Evolutionary conservation across 2,888 invertebrate species (phyloP).

Genomic region (Rotaria socialis): DNA sequence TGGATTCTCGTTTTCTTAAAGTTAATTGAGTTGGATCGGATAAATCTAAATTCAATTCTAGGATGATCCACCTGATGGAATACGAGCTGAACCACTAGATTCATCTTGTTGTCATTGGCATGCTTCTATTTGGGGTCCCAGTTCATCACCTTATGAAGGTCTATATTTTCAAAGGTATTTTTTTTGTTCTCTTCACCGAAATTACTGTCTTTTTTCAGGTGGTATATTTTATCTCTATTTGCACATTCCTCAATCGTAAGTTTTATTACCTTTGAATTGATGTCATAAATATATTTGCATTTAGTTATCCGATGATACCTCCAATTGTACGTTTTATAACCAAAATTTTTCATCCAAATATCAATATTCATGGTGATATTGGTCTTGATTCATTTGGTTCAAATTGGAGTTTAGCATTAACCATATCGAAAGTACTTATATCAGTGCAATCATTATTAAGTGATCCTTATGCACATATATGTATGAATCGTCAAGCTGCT

Average conservation of each 20-base stretch:
- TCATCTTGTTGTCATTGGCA: conserved; percentile 82
- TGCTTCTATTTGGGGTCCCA: conserved; percentile 82
- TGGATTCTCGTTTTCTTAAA: neutral
- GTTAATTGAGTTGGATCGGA: no score
- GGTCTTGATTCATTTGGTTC: conserved; percentile 89
- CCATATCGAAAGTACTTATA: conserved; percentile 70
- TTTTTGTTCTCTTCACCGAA: neutral
- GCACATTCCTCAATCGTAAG: conserved; percentile 69
- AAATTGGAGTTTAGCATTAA: conserved; percentile 90
- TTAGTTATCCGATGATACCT: conserved; percentile 80
- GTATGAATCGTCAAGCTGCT: conserved; percentile 82
- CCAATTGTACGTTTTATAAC: conserved; percentile 85
- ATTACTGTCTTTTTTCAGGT: conserved; percentile 54
- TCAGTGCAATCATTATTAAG: conserved; percentile 59
- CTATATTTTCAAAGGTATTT: neutral
- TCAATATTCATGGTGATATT: conserved; percentile 87
- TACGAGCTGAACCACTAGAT: conserved; percentile 76
- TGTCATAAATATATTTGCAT: conserved; percentile 20
- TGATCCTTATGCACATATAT: conserved; percentile 81
- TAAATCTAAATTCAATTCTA: conserved; percentile 53
- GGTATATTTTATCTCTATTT: conserved; percentile 84
- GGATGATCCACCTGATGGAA: conserved; percentile 76
- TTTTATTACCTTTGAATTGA: neutral
- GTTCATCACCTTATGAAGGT: conserved; percentile 83
- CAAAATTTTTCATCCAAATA: conserved; percentile 86